Base-by-base conservation (phyloP, 2,888 invertebrate species). In the Hetaerina titia region DNA sequence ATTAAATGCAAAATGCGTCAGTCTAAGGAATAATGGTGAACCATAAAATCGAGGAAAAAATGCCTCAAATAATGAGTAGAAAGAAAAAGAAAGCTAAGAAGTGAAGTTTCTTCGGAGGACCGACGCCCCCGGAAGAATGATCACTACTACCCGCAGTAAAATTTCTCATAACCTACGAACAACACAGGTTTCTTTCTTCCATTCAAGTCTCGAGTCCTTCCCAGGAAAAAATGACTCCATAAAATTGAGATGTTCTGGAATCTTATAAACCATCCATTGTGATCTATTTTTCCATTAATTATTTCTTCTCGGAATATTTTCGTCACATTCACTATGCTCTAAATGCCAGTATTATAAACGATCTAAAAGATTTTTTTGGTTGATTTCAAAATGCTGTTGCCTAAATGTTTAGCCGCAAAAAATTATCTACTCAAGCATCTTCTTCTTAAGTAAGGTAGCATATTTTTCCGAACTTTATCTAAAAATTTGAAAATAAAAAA, bases 161-260 rank as follows among this genome's bases (percentile, higher is more conserved):
- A 81, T 31, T 81, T 81, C 81, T 31, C 9, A n/a, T 45, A 2
- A 45, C 7, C 81, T 31, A 31, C 81, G 13, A 81, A 81, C 81
- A 31, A 81, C 81, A 81, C 25, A 81, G 81, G 81, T 31, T 11
- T 81, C 81, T 81, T 81, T 81, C 81, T 81, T 31, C 81, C 11
- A 81, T 81, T 81, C 81, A 81, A 31, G 81, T 81, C 81, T 31
- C 81, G 31, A 22, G 31, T 81, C 81, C 25, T 81, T 81, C 81
- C 25, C 31, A 31, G 81, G 31, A 81, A 81, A 81, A 45, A 81
- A 81, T 31, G 81, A 81, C 81, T 31, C 31, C 81, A 81, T 81
- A 81, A 81, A 81, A 31, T 81, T 11, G 31, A 25, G 31, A 8
- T 31, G 81, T n/a, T 22, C 81, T 5, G 81, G 0, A 81, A 31